Evolutionary conservation across 1,140 invertebrate genomes (phyloP), one percentile per base, ranked within the genome.

Genomic region (Wiebesia pumilae): DNA sequence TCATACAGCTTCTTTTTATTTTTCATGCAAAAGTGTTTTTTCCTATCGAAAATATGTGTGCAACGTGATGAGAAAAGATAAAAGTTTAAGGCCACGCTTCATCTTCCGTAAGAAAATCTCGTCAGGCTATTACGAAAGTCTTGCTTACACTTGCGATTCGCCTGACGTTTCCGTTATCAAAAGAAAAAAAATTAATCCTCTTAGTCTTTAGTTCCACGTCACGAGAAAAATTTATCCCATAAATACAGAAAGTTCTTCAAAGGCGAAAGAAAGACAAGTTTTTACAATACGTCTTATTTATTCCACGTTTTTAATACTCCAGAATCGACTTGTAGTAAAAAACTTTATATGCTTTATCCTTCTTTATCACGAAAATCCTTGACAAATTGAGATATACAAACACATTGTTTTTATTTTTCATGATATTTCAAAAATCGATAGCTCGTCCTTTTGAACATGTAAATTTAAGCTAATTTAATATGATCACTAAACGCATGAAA

Each of bases 381-480:
- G 47, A 84, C 10, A 84, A 84, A 84, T 84, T 77, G 82, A 84
- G 82, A 84, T 75, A 62, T 65, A 77, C 71, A 62, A 62, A 77
- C 35, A 75, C 14, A 30, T 0, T 30, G 62, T 47, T 33, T 82
- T 82, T 71, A 24, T 33, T 51, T 82, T 51, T 73, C 43, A 51
- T n/a, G 65, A 62, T 38, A 69, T 65, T 81, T 81, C n/a, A 58
- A 33, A 62, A 62, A 27, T 62, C 24, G 27, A 62, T 62, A 62
- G 24, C 27, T 62, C 27, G 10, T 27, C 7, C 27, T 62, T 62
- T 27, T 7, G 43, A 47, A 54, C 2, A 4, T 24, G 10, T 62
- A 62, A 62, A 62, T 62, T 27, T 62, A 27, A 62, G 10, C 21
- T 14, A 3, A 7, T 62, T 4, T 62, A n/a, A n/a, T n/a, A 62